Evolutionary conservation across 1,140 invertebrate species (phyloP).

Genomic region (Metopolophium dirhodum): DNA sequence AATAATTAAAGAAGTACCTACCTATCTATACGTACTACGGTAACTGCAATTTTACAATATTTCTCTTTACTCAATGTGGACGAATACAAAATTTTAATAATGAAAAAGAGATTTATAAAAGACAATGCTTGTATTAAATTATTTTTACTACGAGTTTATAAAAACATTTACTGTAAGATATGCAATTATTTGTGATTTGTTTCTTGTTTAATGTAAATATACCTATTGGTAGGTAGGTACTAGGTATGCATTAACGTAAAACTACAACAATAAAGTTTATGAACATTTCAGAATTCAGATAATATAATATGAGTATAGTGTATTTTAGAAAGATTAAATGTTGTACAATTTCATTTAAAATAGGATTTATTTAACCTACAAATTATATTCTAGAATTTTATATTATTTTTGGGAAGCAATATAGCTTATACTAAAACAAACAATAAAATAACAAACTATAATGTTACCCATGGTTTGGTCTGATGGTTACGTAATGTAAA

Average conservation of each 20-base stretch:
- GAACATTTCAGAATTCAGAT: not conserved
- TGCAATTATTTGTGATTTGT: not conserved
- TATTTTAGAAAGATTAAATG: not conserved
- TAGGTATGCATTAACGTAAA: not conserved
- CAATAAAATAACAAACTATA: constrained; percentile 52
- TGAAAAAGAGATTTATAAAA: not conserved
- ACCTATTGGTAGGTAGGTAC: no score
- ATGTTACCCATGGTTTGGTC: constrained; percentile 42
- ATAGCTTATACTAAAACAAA: constrained; percentile 52
- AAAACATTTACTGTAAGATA: not conserved
- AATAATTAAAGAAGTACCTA: not conserved
- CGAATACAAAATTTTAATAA: not conserved
- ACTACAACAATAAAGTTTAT: not conserved
- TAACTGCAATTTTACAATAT: not conserved
- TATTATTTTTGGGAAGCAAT: constrained; percentile 28
- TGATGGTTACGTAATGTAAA: not conserved
- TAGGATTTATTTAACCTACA: not conserved
- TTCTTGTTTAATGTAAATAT: not conserved
- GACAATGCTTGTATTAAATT: no score
- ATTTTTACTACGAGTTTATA: not conserved
- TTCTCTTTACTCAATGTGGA: not conserved
- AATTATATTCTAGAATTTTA: not conserved
- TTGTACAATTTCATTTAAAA: no score
- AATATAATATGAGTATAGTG: not conserved
- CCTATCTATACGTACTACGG: not conserved